Base-by-base conservation (phyloP, 2,888 invertebrate genomes). In the Agrochola litura region DNA sequence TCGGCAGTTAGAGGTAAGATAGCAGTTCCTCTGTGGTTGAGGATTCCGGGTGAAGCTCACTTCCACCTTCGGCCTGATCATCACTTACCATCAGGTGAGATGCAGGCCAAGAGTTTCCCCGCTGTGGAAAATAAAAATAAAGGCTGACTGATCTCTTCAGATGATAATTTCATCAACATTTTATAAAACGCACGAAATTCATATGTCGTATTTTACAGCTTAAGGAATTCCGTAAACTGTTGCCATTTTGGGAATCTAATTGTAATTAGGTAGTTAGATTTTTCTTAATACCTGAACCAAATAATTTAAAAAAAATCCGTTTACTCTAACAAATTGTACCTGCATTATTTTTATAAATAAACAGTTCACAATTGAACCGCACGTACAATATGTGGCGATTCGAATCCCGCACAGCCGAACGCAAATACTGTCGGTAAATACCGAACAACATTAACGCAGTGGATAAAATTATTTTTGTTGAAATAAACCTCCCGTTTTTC, bases 381-480 rank as follows among this genome's bases (percentile, higher is more conserved):
- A 82, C 77, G 66, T 79, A 77, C 86, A 76, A 77, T 81, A 74
- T 83, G 87, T 83, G 83, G 85, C 73, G 61, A 66, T 77, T 73
- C 73, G 79, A 78, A 85, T 85, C 83, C 85, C 83, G 80, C 80
- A 85, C 82, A 72, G 67, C 69, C 81, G 76, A 66, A 86, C 78
- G 78, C 86, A 81, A 86, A 88, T 86, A 83, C 85, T 77, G 77
- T 65, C 81, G n/a, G 82, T 82, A 79, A 85, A 85, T 76, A 78
- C 82, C 74, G 81, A 77, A 82, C 82, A 87, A 71, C 75, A 86
- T 86, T 87, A 86, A 86, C 81, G 87, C 79, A 54, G 37, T 25
- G 78, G 56, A 87, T 87, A 80, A 87, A 86, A 87, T 87, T 85
- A 87, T 86, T 86, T 86, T 85, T 87, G 83, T 85, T 71, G 83